Evolutionary conservation across 2,113 vertebrate species (phyloP).

Genomic region (Chauna torquata): DNA sequence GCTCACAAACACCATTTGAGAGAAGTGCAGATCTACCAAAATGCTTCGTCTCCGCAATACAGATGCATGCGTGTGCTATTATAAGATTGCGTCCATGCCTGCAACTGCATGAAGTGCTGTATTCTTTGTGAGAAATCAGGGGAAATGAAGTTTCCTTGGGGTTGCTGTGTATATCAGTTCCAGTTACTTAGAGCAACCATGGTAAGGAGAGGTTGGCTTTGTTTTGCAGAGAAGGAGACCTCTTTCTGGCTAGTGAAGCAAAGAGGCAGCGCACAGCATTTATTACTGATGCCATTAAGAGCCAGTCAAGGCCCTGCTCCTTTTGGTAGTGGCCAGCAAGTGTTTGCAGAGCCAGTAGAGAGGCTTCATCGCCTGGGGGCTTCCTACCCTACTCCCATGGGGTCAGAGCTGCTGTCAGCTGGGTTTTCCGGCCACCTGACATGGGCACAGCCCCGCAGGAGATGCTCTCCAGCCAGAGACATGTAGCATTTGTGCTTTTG

Average conservation of each 20-base stretch:
- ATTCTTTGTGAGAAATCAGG: not conserved
- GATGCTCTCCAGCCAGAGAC: not conserved
- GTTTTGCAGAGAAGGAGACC: not conserved
- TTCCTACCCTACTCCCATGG: rapidly evolving
- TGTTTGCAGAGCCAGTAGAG: not conserved
- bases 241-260: not conserved
- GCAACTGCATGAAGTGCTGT: not conserved
- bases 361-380: not conserved
- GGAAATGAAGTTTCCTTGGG: not conserved
- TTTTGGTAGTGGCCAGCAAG: not conserved
- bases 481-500: not conserved
- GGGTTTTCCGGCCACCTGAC: not conserved
- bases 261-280: not conserved
- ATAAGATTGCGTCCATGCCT: not conserved
- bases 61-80: not conserved
- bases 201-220: not conserved
- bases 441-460: not conserved
- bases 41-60: not conserved
- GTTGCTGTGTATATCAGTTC: not conserved
- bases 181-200: not conserved
- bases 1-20: not conserved
- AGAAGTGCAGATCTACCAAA: not conserved
- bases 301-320: rapidly evolving
- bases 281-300: not conserved
- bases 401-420: not conserved